Evolutionary conservation across 2,888 invertebrate genomes (phyloP).

Genomic region (Protodeltote pygarga): DNA sequence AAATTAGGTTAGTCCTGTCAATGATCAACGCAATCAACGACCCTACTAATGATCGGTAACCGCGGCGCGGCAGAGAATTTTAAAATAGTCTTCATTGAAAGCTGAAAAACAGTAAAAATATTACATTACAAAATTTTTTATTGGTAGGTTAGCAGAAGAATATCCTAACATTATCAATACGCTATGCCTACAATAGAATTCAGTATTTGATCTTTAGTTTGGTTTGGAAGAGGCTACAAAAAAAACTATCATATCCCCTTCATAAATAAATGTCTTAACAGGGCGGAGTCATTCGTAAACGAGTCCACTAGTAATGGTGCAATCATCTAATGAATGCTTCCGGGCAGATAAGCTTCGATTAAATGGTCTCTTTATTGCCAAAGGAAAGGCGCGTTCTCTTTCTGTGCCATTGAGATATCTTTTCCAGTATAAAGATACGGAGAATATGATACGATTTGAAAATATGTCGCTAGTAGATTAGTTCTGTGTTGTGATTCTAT

Average conservation of each 20-base stretch:
- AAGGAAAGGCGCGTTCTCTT: slow-evolving; percentile 84
- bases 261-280: slow-evolving; percentile 59
- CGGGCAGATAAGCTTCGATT: slow-evolving; percentile 86
- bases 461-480: slow-evolving; percentile 19
- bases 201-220: too few species aligned
- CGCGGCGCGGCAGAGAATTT: too few species aligned
- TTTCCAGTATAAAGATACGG: slow-evolving; percentile 64
- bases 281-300: slow-evolving; percentile 66
- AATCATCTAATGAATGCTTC: slow-evolving; percentile 88
- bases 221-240: background rate
- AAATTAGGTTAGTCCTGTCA: too few species aligned
- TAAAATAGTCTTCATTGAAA: too few species aligned
- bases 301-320: slow-evolving; percentile 83
- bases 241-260: slow-evolving; percentile 49
- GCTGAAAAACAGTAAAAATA: too few species aligned
- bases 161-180: too few species aligned
- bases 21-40: too few species aligned
- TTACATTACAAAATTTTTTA: too few species aligned
- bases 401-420: slow-evolving; percentile 83
- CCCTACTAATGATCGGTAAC: too few species aligned
- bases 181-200: too few species aligned
- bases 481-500: slow-evolving; percentile 8
- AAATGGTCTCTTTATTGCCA: slow-evolving; percentile 85
- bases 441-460: slow-evolving; percentile 53
- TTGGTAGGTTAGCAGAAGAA: too few species aligned